phyloP scores from a whole-genome alignment of 2,113 vertebrate species.

The Calidris pygmaea region DNA sequence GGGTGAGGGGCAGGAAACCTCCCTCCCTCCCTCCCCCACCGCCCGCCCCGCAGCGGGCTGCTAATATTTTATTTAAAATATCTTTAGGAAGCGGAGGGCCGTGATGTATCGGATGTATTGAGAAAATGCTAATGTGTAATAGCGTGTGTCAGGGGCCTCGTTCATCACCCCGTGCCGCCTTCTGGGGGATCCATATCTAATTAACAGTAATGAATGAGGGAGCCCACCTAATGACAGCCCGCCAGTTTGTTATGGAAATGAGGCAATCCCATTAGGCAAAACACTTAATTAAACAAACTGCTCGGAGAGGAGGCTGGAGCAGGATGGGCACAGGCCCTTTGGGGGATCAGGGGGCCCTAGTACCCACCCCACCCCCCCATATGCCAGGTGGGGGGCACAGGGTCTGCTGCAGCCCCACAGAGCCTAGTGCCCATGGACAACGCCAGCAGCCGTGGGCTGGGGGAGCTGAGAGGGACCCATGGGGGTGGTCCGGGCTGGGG shows the following conservation, averaged over 20 bases:
- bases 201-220: slow-evolving; percentile 80
- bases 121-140: slow-evolving; percentile 80
- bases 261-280: slow-evolving; percentile 75
- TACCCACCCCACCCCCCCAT: background rate
- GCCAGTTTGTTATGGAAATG: slow-evolving; percentile 79
- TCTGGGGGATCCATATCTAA: slow-evolving; percentile 83
- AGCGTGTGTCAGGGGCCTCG: slow-evolving; percentile 75
- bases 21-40: background rate
- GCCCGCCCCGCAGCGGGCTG: background rate
- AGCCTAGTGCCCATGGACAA: rapidly evolving
- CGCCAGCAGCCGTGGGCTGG: background rate
- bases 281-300: slow-evolving; percentile 80
- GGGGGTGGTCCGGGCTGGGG: background rate
- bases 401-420: background rate
- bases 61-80: slow-evolving; percentile 76
- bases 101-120: slow-evolving; percentile 76
- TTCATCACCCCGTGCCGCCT: slow-evolving; percentile 75
- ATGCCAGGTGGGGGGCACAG: background rate
- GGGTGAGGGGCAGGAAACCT: background rate
- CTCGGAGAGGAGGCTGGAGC: background rate
- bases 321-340: slow-evolving; percentile 1
- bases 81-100: slow-evolving; percentile 53
- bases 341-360: background rate
- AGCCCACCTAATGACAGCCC: slow-evolving; percentile 71
- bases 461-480: background rate